A percentile compares a stretch with the other conserved stretches of the same genome.
These are phyloP conservation scores for Diabrotica undecimpunctata DNA, from an alignment of 1,140 invertebrate genomes.

Conservation along the genomic window DNA sequence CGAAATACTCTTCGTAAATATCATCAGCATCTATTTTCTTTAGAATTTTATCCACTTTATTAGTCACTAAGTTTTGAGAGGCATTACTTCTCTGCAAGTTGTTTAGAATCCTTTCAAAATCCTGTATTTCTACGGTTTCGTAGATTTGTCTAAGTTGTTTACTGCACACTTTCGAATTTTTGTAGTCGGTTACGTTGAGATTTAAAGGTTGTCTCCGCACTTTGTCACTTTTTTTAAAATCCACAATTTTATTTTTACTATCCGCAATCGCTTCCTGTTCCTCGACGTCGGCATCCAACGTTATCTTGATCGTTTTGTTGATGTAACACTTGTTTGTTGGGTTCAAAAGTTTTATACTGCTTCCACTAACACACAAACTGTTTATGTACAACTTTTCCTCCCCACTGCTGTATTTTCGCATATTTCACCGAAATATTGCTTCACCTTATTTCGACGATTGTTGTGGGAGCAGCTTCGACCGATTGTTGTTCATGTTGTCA, in stretches of 20 bases:
- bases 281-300: constrained; percentile 7
- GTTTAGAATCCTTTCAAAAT: constrained; percentile 36
- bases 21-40: constrained; percentile 15
- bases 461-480: constrained; percentile 1
- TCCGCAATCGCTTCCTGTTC: constrained; percentile 1
- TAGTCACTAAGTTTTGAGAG: constrained; percentile 6
- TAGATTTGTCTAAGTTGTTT: constrained; percentile 30
- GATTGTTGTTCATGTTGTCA: constrained; percentile 11
- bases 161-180: constrained; percentile 24
- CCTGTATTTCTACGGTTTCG: constrained; percentile 35
- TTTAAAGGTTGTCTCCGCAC: constrained; percentile 13
- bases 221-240: background rate
- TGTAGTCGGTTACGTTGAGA: constrained; percentile 22
- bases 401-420: constrained; percentile 15
- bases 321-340: constrained; percentile 7
- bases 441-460: background rate
- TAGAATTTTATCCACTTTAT: constrained; percentile 15
- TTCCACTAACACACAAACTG: constrained; percentile 12
- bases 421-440: constrained; percentile 16
- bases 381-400: constrained; percentile 19
- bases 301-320: constrained; percentile 13
- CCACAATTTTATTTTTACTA: background rate
- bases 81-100: constrained; percentile 19
- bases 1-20: constrained; percentile 34
- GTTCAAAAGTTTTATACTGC: constrained; percentile 6